Base-by-base conservation (phyloP, 2,888 invertebrate genomes). In the Caenorhabditis zanzibari region DNA sequence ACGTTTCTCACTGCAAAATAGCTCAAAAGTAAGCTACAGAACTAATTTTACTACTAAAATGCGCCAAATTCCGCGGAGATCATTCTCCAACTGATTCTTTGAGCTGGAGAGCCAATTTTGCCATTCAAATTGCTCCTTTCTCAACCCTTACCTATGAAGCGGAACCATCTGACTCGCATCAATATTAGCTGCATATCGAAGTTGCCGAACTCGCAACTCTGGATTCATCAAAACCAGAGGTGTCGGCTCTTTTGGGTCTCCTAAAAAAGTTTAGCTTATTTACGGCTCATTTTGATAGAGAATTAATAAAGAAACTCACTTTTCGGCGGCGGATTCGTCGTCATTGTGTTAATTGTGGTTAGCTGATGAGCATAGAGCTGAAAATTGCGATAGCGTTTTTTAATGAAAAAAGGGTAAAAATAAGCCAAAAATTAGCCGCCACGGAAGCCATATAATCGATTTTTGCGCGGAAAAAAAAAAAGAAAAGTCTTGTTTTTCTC, bases 191-290 rank as follows among this genome's bases (percentile, higher is more conserved):
- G 76, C 76, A 28, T 69, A 77, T 14, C 76, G 69, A 9, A 77
- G 69, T 9, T 77, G 76, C 1, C 76, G 10, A 4, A 77, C 76
- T 6, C 76, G 68, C 14, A 77, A 69, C 35, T 77, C 76, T 10
- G 76, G 76, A 16, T 77, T 69, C 76, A 77, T 77, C 6, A 77
- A 69, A 19, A 77, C 69, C 44, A 77, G 44, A 41, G 76, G 76
- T 14, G 76, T 68, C 16, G 76, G 76, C 52, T 77, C 76, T 12
- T 49, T 47, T 12, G 76, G 76, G 35, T 77, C 58, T 52, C 76
- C 76, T 77, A 26, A 24, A 63, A 41, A 54, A n/a, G n/a, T n/a
- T n/a, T n/a, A n/a, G n/a, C n/a, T n/a, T n/a, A n/a, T n/a, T n/a
- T n/a, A n/a, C n/a, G n/a, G n/a, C n/a, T n/a, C n/a, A n/a, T n/a